phyloP scores from a whole-genome alignment of 1,140 invertebrate genomes.

The Tribolium castaneum region DNA sequence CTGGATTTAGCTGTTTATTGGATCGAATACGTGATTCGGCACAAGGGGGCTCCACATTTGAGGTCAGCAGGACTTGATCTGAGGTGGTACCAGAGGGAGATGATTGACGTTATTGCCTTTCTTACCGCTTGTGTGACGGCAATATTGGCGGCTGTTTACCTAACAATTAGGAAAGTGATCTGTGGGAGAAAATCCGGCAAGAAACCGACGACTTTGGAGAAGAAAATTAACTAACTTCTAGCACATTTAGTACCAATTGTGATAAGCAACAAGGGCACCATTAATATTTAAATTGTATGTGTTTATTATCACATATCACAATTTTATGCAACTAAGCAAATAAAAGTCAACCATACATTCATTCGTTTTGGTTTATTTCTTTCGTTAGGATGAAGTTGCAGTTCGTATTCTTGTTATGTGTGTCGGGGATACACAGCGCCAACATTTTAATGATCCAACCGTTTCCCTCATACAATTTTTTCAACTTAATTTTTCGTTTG shows the following conservation, averaged over 20 bases:
- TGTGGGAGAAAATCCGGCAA: not conserved
- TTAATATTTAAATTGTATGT: no score
- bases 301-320: no score
- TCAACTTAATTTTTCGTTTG: not conserved
- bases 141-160: not conserved
- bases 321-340: no score
- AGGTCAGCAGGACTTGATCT: conserved; percentile 63
- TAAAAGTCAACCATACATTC: no score
- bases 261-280: no score
- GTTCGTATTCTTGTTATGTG: not conserved
- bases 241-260: no score
- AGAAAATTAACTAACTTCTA: not conserved
- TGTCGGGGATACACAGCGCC: not conserved
- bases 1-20: conserved; percentile 12
- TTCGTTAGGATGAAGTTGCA: not conserved
- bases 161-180: not conserved
- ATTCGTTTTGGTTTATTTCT: not conserved
- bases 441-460: not conserved
- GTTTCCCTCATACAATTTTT: not conserved
- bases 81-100: conserved; percentile 62
- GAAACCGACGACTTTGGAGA: not conserved
- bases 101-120: conserved; percentile 62
- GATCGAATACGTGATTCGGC: conserved; percentile 67
- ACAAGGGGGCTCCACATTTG: conserved; percentile 65
- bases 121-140: conserved; percentile 6